Evolutionary conservation across 2,113 vertebrate species (phyloP), one percentile per base, ranked within the genome.

Genomic region (Puntigrus tetrazona): DNA sequence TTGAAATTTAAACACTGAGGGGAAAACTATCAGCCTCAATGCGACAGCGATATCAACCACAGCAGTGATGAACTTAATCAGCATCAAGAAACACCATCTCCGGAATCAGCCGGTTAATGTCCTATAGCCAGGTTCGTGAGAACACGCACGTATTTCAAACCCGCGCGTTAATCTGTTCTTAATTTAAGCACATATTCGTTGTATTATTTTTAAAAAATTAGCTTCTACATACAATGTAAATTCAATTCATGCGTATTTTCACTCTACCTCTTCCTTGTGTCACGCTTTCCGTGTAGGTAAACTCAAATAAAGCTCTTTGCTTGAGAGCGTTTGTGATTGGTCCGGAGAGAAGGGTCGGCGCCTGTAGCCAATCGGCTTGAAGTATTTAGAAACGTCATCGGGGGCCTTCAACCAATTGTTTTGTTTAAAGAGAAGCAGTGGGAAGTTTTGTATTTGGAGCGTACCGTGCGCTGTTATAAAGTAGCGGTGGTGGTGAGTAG

Each of bases 301-400:
- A 95, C 90, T 95, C 94, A 94, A 95, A 95, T 92, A 94, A 94
- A 88, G 93, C 94, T 8, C 82, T 77, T 83, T 75, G 31, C 90
- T 76, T 81, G 92, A 93, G 34, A 0, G 14, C 0, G 29, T 41
- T 3, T 78, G 25, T 88, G 91, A 92, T 93, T 95, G 94, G 94
- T 75, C 47, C 1, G 22, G 18, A 47, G 55, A 36, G 18, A 1
- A 31, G n/a, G 41, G 59, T 27, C 0, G 5, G 5, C 11, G 2
- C 1, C 0, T 5, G 52, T 0, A 1, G 83, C 94, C 92, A 95
- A 94, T 94, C 9, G 86, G 3, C 85, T 38, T 0, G 14, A 1
- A 5, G 0, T 20, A 87, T 77, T 1, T n/a, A 85, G 31, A 11
- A 7, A 31, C 0, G 75, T 86, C 3, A 0, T 7, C 45, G 57